Conservation (phyloP, 1,140 invertebrate species). For the Melitaea cinxia region DNA sequence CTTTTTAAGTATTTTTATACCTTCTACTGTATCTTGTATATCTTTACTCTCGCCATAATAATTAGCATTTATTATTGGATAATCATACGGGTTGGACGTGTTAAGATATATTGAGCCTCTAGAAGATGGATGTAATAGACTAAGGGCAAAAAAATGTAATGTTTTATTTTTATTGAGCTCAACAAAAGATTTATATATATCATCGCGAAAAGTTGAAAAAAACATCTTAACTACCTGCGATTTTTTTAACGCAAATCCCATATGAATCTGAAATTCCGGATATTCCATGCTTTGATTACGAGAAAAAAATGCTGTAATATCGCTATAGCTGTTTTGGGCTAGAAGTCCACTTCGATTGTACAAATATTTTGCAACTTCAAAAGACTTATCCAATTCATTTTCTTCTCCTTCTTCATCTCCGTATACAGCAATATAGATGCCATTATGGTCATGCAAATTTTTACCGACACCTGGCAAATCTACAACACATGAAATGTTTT, state of each 20-base stretch:
- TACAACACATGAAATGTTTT: conserved; percentile 76
- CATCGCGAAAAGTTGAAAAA: not conserved
- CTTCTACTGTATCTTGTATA: conserved; percentile 83
- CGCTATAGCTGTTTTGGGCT: conserved; percentile 40
- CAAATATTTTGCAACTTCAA: conserved; percentile 56
- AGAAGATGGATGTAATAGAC: conserved; percentile 80
- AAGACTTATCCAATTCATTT: conserved; percentile 32
- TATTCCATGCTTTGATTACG: conserved; percentile 35
- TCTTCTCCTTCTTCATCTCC: conserved; percentile 42
- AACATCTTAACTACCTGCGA: not conserved
- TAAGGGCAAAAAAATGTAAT: conserved; percentile 62
- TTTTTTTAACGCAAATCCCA: conserved; percentile 31
- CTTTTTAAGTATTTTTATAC: conserved; percentile 71
- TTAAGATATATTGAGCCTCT: conserved; percentile 71
- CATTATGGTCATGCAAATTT: conserved; percentile 85
- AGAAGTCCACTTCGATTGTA: conserved; percentile 57
- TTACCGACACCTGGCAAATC: conserved; percentile 86
- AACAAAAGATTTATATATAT: conserved; percentile 59
- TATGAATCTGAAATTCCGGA: conserved; percentile 67
- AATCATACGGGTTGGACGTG: conserved; percentile 69
- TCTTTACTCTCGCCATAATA: conserved; percentile 89
- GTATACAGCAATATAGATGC: conserved; percentile 51
- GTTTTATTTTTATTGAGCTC: conserved; percentile 63
- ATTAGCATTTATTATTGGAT: conserved; percentile 90
- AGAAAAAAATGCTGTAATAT: conserved; percentile 60